These are phyloP conservation scores for Cryptocephalus moraei DNA, from an alignment of 2,888 invertebrate species.

Conservation along the genomic window DNA sequence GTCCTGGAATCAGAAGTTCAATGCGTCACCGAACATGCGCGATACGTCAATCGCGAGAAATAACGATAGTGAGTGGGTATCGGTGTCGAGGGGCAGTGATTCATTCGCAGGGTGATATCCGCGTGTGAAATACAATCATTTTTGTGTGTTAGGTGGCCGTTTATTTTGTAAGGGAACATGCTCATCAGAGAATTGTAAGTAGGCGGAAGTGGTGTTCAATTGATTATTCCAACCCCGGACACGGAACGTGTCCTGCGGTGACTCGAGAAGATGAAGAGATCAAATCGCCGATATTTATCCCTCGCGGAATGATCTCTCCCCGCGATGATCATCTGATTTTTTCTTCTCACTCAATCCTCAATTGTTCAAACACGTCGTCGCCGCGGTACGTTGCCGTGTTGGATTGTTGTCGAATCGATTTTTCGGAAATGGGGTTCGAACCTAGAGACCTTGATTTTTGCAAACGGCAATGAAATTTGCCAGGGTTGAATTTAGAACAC, in stretches of 20 bases:
- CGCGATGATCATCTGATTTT: too few relatives aligned
- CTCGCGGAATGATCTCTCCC: conserved; percentile 9
- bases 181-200: conserved; percentile 66
- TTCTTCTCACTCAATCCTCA: conserved; percentile 3
- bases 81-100: conserved; percentile 43
- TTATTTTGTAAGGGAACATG: conserved; percentile 42
- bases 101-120: conserved; percentile 35
- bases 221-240: neutral
- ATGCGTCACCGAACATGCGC: conserved; percentile 57
- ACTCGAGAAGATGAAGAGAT: conserved; percentile 6
- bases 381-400: conserved; percentile 2
- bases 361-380: conserved; percentile 11
- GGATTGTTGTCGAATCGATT: too few relatives aligned
- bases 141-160: conserved; percentile 19
- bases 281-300: conserved; percentile 9
- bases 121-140: conserved; percentile 10
- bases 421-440: neutral
- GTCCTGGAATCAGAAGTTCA: conserved; percentile 23
- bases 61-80: conserved; percentile 31
- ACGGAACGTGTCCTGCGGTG: conserved; percentile 1
- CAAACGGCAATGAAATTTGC: conserved; percentile 18
- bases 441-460: conserved; percentile 11
- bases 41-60: conserved; percentile 7
- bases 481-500: conserved; percentile 6
- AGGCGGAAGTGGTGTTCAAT: conserved; percentile 14